These are phyloP conservation scores for Papilio elwesi DNA, from an alignment of 2,888 invertebrate species.

Conservation along the genomic window DNA sequence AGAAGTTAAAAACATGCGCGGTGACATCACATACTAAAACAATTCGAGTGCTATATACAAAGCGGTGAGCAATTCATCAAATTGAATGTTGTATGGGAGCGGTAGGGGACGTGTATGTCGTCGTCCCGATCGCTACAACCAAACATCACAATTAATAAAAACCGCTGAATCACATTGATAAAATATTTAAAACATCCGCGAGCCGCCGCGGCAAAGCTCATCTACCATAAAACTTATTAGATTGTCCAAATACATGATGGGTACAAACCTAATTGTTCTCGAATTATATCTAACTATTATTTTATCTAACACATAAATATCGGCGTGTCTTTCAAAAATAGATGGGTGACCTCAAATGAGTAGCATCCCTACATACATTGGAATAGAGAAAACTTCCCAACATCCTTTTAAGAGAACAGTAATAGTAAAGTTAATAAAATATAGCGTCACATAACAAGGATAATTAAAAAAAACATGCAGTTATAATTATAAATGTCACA, in stretches of 20 bases:
- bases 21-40: conserved; percentile 1
- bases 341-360: not conserved
- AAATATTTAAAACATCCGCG: not conserved
- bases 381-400: not conserved
- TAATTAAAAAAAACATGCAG: not conserved
- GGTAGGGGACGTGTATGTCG: not conserved
- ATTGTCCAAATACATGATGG: not conserved
- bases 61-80: not conserved
- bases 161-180: not conserved
- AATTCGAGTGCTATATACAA: conserved; percentile 18
- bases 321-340: not conserved
- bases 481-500: not conserved
- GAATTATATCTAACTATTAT: conserved; percentile 50
- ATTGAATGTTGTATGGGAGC: not conserved
- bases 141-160: conserved; percentile 12
- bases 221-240: no score
- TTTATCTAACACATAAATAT: conserved; percentile 45
- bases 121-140: not conserved
- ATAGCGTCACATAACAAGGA: not conserved
- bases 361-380: not conserved
- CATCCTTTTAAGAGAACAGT: not conserved
- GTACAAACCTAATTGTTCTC: conserved; percentile 6
- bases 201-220: no score
- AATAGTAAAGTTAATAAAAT: conserved; percentile 1
- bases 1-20: conserved; percentile 36